Base-by-base conservation (phyloP, 2,113 vertebrate genomes). In the Microcebus murinus region DNA sequence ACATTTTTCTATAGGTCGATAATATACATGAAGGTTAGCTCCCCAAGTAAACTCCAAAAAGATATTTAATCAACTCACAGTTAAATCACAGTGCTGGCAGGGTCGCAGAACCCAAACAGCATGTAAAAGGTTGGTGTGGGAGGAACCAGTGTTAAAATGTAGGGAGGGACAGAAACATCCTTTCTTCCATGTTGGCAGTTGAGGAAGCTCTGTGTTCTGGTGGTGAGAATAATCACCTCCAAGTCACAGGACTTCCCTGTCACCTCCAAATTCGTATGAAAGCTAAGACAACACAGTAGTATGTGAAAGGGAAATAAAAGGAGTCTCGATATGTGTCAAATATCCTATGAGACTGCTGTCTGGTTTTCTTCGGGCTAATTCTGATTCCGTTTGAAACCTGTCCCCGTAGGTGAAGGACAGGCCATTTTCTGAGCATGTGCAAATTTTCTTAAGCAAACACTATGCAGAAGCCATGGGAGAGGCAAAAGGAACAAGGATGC, bases 261-360 rank as follows among this genome's bases (percentile, higher is more conserved):
- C 55, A 65, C 36, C 8, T 25, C 63, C 55, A 50, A 36, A 48
- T 7, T 31, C 34, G 6, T 8, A 13, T 10, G 48, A 81, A 55
- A 74, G 73, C 36, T n/a, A 31, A 76, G 68, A 57, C 73, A 61
- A 20, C 6, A 29, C 17, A 55, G 5, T 52, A 15, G 14, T 15
- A 52, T 15, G 17, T 18, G 17, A 55, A 55, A 55, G 52, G 52
- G 5, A 55, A 55, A 55, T 55, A 55, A 55, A 18, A 5, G 34
- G 10, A 86, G 80, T 20, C 36, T 45, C 17, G 21, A 18, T 4
- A 1, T 36, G 48, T 57, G 23, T 34, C 48, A 29, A 10, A 42
- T 29, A 57, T 6, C 11, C 34, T 29, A 17, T 0, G 31, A 73
- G 48, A 68, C 3, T 5, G 7, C 42, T 0, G 1, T 7, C 52